These are phyloP conservation scores for Colletes collaris DNA, from an alignment of 2,888 invertebrate species.

Conservation along the genomic window DNA sequence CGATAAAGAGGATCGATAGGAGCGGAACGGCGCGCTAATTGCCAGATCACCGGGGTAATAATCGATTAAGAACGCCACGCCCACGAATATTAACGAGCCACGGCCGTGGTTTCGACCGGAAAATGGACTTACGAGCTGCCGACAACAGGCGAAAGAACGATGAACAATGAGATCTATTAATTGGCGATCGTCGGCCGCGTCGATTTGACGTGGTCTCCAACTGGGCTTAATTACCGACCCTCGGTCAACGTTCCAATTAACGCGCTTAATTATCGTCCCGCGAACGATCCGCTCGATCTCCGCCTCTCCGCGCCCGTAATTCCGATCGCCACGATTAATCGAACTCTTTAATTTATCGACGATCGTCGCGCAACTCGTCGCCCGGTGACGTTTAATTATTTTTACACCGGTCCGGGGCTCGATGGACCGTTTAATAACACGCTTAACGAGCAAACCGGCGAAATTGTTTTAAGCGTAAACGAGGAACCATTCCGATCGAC, in stretches of 20 bases:
- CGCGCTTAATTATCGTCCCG: slow-evolving; percentile 55
- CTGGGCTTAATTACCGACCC: slow-evolving; percentile 50
- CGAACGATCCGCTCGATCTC: slow-evolving; percentile 8
- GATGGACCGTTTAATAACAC: too few species aligned
- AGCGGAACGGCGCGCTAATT: slow-evolving; percentile 45
- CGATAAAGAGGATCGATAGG: slow-evolving; percentile 31
- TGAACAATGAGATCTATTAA: slow-evolving; percentile 62
- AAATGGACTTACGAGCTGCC: slow-evolving; percentile 35
- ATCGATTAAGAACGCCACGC: slow-evolving; percentile 52
- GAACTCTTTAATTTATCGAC: slow-evolving; percentile 26
- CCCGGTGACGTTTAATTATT: slow-evolving; percentile 27
- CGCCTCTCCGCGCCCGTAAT: background rate
- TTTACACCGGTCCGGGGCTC: background rate
- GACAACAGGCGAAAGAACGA: slow-evolving; percentile 20
- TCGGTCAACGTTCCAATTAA: slow-evolving; percentile 62
- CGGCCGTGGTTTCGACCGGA: slow-evolving; percentile 6
- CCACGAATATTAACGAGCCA: slow-evolving; percentile 57
- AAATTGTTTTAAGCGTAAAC: too few species aligned
- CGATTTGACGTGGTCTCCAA: slow-evolving; percentile 33
- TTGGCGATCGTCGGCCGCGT: slow-evolving; percentile 42
- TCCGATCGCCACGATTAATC: slow-evolving; percentile 32
- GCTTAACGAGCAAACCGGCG: too few species aligned
- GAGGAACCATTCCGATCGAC: too few species aligned
- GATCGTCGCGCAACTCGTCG: slow-evolving; percentile 26
- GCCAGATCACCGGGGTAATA: slow-evolving; percentile 51